Base-by-base conservation (phyloP, 1,140 invertebrate genomes). In the Wiebesia pumilae region DNA sequence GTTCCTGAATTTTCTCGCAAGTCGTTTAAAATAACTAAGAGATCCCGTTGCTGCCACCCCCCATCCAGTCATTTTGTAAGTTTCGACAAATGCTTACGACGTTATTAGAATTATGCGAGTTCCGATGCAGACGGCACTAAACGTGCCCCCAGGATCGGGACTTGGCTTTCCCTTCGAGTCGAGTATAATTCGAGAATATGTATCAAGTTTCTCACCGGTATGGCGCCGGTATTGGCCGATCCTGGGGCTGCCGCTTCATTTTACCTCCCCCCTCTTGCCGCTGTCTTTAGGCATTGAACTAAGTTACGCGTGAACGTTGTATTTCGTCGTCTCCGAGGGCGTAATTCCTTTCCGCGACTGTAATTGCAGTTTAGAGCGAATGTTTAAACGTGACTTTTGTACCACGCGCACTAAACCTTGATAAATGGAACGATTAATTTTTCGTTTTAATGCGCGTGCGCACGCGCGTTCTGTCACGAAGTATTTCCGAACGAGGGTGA, bases 141-240 rank as follows among this genome's bases (percentile, higher is more conserved):
- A 75, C 62, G 43, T 30, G 47, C 38, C 54, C 35, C 30, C 21
- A 38, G 62, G 27, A 81, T 69, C 27, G 30, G 2, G 35, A 3
- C 0, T 16, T 77, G 65, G 47, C 71, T 24, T 65, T 77, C 73
- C 51, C 30, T 75, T 16, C 62, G 27, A 58, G 35, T 67, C 78
- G 40, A 86, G 78, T 82, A 86, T 80, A 83, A 87, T 83, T 83
- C 81, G 51, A 79, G 86, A 83, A 83, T 87, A 84, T 83, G 86
- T 87, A 87, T 87, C 86, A 87, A 83, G 86, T 87, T 87, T 83
- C 85, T 6, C 30, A 40, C 33, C 40, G 14, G n/a, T 4, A 21
- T 35, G 1, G 21, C 16, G 19, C 6, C 54, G 58, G 40, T 38
- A 35, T 84, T 62, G 4, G 73, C 0, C 71, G 62, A 79, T 78